Base-by-base conservation (phyloP, 2,888 invertebrate species). In the Lithophane ornitopus region DNA sequence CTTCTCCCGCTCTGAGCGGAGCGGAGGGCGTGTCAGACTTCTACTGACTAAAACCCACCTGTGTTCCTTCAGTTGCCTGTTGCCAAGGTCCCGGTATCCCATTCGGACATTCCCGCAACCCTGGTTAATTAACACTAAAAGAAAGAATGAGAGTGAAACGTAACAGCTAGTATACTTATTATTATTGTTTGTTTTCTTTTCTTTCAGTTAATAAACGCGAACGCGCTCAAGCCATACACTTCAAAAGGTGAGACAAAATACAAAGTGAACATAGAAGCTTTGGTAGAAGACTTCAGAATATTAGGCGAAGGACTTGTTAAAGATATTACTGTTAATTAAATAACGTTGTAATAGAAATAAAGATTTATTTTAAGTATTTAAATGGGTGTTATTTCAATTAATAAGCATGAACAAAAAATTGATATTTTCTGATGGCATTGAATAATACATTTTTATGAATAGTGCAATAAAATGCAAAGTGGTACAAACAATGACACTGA, bases 271-370 rank as follows among this genome's bases (percentile, higher is more conserved):
- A 91, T 96, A 0, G 97, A 97, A n/a, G 97, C 98, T 0, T 93
- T 98, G 69, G 90, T 98, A 2, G 97, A 98, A 90, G 98, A 98
- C 91, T 98, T 98, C 93, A 96, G 97, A 88, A 92, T 97, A 68
- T 86, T 98, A 54, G 98, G 98, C 2, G 94, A 95, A 56, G 98
- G 97, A 14, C 91, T 98, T 11, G 97, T 98, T 2, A 93, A 94
- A 79, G 94, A 95, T 70, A 96, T 98, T 75, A 96, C 89, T 78
- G 90, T 92, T 74, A 83, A 90, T 76, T 89, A 41, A 39, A 41
- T 71, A 28, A 54, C 62, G 6, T 63, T 67, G 12, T 3, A 26
- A 16, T 54, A 62, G 1, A 61, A 76, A 74, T 85, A 85, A 67
- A 83, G n/a, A 68, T 70, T n/a, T 67, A 74, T 74, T 72, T 77